Evolutionary conservation across 2,888 invertebrate genomes (phyloP).

Genomic region (Seira musarum): DNA sequence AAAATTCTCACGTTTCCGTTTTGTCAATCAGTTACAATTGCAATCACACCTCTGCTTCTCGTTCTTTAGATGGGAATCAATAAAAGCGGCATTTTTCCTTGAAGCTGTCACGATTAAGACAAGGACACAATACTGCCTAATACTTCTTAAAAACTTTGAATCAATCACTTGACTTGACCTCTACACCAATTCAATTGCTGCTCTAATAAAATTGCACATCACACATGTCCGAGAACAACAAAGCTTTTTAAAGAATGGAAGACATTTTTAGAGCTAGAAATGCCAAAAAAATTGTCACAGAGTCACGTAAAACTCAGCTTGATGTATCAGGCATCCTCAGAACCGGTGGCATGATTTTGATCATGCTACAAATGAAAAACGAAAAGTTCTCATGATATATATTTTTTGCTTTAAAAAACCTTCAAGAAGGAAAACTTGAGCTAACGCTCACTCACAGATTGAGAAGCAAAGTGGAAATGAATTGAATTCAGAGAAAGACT

Average conservation of each 20-base stretch:
- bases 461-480: slow-evolving; percentile 38
- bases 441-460: slow-evolving; percentile 11
- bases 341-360: not conserved
- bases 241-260: not conserved
- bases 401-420: not conserved
- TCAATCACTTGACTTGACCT: not conserved
- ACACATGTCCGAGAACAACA: not conserved
- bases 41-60: too few species aligned
- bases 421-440: not conserved
- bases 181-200: not conserved
- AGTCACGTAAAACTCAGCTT: not conserved
- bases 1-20: too few species aligned
- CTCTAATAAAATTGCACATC: not conserved
- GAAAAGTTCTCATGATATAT: not conserved
- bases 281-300: not conserved
- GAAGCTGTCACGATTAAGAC: too few species aligned
- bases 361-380: not conserved
- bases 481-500: slow-evolving; percentile 27
- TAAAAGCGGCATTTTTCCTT: too few species aligned
- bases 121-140: not conserved
- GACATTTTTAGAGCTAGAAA: too few species aligned
- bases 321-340: not conserved
- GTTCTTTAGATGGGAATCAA: too few species aligned
- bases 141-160: not conserved
- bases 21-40: too few species aligned